Evolutionary conservation across 2,888 invertebrate genomes (phyloP).

Genomic region (Sinhomidia bicolor): DNA sequence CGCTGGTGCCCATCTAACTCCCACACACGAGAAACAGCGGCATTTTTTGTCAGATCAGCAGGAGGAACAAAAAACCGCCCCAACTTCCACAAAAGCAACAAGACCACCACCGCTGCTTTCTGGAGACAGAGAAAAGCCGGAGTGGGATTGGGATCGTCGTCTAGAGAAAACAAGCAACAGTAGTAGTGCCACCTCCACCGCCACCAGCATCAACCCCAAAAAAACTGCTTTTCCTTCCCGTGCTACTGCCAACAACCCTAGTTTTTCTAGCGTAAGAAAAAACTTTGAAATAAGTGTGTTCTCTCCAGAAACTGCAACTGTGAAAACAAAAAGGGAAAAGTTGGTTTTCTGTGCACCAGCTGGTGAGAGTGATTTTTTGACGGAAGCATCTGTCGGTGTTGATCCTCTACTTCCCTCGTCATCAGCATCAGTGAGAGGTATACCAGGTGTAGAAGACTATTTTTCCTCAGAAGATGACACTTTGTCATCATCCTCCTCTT

Average conservation of each 20-base stretch:
- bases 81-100: conserved; percentile 33
- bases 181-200: neutral
- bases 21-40: neutral
- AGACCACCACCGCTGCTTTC: conserved; percentile 24
- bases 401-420: conserved; percentile 1
- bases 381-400: neutral
- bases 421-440: neutral
- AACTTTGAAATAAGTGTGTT: neutral
- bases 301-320: neutral
- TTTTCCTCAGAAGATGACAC: conserved; percentile 65
- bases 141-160: conserved; percentile 42
- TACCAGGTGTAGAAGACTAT: conserved; percentile 50
- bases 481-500: conserved; percentile 50
- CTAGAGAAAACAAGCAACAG: conserved; percentile 37
- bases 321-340: conserved; percentile 6
- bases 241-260: neutral
- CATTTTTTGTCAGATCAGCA: conserved; percentile 36
- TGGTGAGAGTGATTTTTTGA: conserved; percentile 32
- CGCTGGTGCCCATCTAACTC: conserved; percentile 23
- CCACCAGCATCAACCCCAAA: conserved; percentile 15
- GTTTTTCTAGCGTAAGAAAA: neutral
- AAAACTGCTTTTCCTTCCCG: conserved; percentile 11
- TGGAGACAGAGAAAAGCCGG: conserved; percentile 4
- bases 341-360: neutral
- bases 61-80: conserved; percentile 59